Evolutionary conservation across 2,888 invertebrate species (phyloP).

Genomic region (Agrochola litura): DNA sequence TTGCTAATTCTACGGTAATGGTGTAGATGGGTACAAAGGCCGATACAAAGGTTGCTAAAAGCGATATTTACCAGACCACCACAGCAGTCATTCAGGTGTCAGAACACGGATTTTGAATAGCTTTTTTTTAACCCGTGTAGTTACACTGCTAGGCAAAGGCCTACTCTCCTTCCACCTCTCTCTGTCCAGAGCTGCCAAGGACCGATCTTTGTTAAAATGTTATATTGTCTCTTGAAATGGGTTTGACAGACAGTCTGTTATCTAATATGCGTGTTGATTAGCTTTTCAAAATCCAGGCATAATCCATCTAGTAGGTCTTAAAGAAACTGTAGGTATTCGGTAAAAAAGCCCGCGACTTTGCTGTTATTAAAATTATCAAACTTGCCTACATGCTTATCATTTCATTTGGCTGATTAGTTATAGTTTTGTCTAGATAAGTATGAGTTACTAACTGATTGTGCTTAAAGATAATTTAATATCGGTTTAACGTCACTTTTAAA

Average conservation of each 20-base stretch:
- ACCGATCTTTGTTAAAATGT: not conserved
- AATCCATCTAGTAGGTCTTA: not conserved
- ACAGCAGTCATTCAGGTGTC: no score
- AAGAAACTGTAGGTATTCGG: not conserved
- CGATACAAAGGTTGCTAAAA: not conserved
- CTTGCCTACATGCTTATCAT: conserved; percentile 21
- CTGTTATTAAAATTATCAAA: conserved; percentile 5
- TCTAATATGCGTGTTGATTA: not conserved
- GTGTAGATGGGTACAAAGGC: not conserved
- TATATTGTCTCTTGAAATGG: not conserved
- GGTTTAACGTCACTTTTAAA: conserved; percentile 7
- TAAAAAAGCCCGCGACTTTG: not conserved
- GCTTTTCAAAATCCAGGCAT: not conserved
- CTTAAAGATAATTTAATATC: conserved; percentile 7
- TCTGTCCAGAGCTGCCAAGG: not conserved
- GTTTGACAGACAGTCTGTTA: not conserved
- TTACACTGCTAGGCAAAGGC: not conserved
- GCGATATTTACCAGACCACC: not conserved
- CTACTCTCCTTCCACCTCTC: not conserved
- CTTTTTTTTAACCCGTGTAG: not conserved
- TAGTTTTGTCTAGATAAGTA: conserved; percentile 8
- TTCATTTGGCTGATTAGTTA: conserved; percentile 24
- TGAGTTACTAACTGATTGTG: conserved; percentile 3
- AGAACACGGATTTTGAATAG: not conserved
- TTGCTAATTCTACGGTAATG: no score